Evolutionary conservation across 2,888 invertebrate genomes (phyloP).

Genomic region (Sisyra terminalis): DNA sequence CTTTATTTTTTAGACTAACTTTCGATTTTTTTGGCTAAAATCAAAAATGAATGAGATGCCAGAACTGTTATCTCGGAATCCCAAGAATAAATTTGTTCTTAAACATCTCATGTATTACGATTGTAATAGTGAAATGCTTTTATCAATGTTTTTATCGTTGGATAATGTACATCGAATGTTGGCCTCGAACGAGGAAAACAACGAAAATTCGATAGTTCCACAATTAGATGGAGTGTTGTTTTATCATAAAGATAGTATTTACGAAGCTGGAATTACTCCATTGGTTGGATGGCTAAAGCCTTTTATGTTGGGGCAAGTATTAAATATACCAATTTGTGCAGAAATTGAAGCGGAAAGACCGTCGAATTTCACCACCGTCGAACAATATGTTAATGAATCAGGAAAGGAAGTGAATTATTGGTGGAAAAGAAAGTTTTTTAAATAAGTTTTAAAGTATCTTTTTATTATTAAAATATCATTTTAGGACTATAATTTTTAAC

Average conservation of each 20-base stretch:
- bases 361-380: constrained; percentile 29
- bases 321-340: constrained; percentile 32
- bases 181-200: not conserved
- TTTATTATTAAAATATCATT: too few species aligned
- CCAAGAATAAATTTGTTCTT: constrained; percentile 30
- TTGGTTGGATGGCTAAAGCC: constrained; percentile 85
- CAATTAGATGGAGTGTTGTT: constrained; percentile 77
- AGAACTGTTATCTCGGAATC: constrained; percentile 24
- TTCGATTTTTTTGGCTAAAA: constrained; percentile 70
- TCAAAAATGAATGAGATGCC: constrained; percentile 52
- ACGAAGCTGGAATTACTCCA: constrained; percentile 65
- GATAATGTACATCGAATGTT: constrained; percentile 10
- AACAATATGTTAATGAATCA: constrained; percentile 31
- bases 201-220: constrained; percentile 22
- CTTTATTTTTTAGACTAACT: constrained; percentile 47
- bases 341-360: constrained; percentile 30
- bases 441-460: too few species aligned
- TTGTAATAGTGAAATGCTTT: constrained; percentile 26
- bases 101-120: constrained; percentile 30
- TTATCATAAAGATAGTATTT: constrained; percentile 71
- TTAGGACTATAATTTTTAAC: too few species aligned
- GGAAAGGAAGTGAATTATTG: constrained; percentile 18
- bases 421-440: constrained; percentile 1
- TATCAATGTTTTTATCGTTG: constrained; percentile 23
- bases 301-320: constrained; percentile 71